Percentiles rank a stretch among this genome's conserved stretches.
These are phyloP conservation scores for Calliphora vicina DNA, from an alignment of 1,140 invertebrate species.

Conservation along the genomic window DNA sequence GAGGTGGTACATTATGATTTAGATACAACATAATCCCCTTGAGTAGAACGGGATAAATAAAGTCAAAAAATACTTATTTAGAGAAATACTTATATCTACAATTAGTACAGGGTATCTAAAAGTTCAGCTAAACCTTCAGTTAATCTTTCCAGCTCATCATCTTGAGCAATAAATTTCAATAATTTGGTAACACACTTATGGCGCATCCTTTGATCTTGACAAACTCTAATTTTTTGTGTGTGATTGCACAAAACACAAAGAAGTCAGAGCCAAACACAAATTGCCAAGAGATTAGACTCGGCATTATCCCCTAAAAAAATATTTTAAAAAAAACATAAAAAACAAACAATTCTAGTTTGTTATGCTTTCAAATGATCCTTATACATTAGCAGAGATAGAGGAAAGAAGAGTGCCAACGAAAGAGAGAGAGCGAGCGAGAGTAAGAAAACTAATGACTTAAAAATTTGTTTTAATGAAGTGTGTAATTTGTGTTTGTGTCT, in stretches of 20 bases:
- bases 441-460: not conserved
- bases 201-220: conserved; percentile 22
- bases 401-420: no score
- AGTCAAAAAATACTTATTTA: no score
- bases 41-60: no score
- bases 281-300: not conserved
- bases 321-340: not conserved
- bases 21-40: no score
- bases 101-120: not conserved
- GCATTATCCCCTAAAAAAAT: not conserved
- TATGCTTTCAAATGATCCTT: conserved; percentile 18
- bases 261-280: not conserved
- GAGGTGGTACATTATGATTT: no score
- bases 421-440: not conserved
- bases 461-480: conserved; percentile 23
- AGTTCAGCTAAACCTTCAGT: not conserved
- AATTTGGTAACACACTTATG: not conserved
- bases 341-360: conserved; percentile 1
- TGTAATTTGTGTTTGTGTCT: conserved; percentile 18
- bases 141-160: not conserved
- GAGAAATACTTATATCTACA: no score
- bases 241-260: not conserved
- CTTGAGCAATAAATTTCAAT: not conserved
- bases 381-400: not conserved
- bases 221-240: not conserved